A percentile compares a stretch with the other conserved stretches of the same genome.
Conservation (phyloP, 2,113 vertebrate genomes). For the Entelurus aequoreus region DNA sequence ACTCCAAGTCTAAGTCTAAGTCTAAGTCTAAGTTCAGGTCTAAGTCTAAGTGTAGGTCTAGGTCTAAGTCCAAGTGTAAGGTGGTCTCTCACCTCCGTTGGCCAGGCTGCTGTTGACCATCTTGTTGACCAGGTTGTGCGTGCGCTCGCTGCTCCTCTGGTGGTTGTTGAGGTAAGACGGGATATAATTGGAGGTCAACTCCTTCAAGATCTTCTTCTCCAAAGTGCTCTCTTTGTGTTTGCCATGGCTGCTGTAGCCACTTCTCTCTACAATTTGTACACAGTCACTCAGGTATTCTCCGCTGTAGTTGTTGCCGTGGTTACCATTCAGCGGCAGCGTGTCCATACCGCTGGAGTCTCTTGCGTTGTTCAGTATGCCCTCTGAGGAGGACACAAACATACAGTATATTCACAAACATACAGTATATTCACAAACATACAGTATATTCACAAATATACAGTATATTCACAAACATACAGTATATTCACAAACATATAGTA, state of each 20-base stretch:
- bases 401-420: no score
- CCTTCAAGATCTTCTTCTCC: slow-evolving; percentile 98
- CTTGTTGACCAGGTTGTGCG: slow-evolving; percentile 93
- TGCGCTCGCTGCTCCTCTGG: slow-evolving; percentile 84
- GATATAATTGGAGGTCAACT: slow-evolving; percentile 96
- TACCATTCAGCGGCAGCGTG: slow-evolving; percentile 99
- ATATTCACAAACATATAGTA: no score
- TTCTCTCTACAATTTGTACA: slow-evolving; percentile 89
- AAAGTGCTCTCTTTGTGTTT: slow-evolving; percentile 92
- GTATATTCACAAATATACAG: no score
- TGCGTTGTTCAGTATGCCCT: slow-evolving; percentile 99
- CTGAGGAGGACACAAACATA: slow-evolving; percentile 64
- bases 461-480: no score
- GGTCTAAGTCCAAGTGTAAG: neutral
- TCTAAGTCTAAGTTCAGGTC: no score
- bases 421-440: neutral
- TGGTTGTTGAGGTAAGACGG: slow-evolving; percentile 97
- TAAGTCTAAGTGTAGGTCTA: no score
- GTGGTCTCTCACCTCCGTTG: slow-evolving; percentile 60
- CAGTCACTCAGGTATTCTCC: slow-evolving; percentile 96
- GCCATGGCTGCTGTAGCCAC: slow-evolving; percentile 76
- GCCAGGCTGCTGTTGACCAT: slow-evolving; percentile 86
- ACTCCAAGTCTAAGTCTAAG: no score
- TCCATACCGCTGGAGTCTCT: slow-evolving; percentile 99
- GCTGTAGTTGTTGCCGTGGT: slow-evolving; percentile 98